Evolutionary conservation across 2,113 vertebrate species (phyloP).

Genomic region (Meriones unguiculatus): DNA sequence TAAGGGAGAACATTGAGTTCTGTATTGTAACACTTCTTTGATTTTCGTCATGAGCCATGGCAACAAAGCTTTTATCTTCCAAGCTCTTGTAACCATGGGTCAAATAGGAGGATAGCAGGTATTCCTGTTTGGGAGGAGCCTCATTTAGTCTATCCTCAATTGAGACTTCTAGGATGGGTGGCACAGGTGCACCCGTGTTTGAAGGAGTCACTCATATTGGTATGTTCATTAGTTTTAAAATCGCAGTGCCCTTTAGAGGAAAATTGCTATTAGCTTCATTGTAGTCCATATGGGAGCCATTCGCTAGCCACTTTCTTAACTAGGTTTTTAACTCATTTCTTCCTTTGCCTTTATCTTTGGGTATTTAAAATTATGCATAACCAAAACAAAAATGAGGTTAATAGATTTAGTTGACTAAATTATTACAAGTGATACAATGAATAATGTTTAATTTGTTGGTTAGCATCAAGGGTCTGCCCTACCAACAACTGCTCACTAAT

Average conservation of each 20-base stretch:
- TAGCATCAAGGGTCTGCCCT: neutral
- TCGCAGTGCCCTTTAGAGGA: accelerated
- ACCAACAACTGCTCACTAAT: neutral
- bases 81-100: neutral
- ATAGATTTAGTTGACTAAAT: neutral
- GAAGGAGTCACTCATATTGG: neutral
- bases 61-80: neutral
- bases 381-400: neutral
- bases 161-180: neutral
- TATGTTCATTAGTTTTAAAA: neutral
- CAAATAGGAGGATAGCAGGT: neutral
- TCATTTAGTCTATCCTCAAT: neutral
- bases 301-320: neutral
- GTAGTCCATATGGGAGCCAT: neutral
- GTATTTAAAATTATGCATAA: neutral
- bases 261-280: neutral
- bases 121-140: neutral
- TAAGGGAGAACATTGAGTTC: neutral
- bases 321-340: neutral
- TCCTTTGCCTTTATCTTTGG: neutral
- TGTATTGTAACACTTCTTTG: neutral
- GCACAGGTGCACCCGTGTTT: neutral
- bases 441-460: neutral
- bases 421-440: neutral
- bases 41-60: neutral